These are phyloP conservation scores for Ephydatia muelleri DNA, from an alignment of 37 sponge, comb jelly and placozoan genomes.

Conservation along the genomic window DNA sequence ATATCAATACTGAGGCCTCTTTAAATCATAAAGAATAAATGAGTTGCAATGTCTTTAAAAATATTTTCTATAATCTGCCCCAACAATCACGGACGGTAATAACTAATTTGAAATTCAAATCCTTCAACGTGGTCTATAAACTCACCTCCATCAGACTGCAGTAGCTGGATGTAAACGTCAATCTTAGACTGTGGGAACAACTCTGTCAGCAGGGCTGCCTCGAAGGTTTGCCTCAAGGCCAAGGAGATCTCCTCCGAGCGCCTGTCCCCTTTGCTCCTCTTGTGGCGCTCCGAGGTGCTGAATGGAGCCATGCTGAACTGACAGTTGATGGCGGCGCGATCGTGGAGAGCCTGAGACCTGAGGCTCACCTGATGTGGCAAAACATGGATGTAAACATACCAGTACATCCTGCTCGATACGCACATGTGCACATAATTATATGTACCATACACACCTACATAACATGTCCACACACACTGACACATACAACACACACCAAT, in stretches of 20 bases:
- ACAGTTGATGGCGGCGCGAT: slow-evolving; percentile 86
- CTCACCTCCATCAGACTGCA: slow-evolving; percentile 97
- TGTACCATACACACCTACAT: too few species aligned
- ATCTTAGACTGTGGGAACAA: slow-evolving; percentile 92
- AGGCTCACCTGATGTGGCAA: slow-evolving; percentile 72
- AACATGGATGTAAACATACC: too few species aligned
- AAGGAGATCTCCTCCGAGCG: slow-evolving; percentile 78
- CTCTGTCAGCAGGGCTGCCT: slow-evolving; percentile 83
- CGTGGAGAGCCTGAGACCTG: slow-evolving; percentile 67
- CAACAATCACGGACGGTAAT: not conserved
- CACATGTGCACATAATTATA: too few species aligned
- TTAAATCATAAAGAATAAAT: too few species aligned
- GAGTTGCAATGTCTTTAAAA: not conserved
- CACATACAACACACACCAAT: not conserved
- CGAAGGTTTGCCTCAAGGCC: slow-evolving; percentile 82
- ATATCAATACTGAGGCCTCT: too few species aligned
- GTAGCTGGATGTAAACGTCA: slow-evolving; percentile 92
- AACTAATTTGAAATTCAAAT: not conserved
- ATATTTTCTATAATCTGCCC: not conserved
- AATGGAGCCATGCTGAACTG: slow-evolving; percentile 96
- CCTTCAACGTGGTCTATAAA: not conserved
- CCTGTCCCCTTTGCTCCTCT: slow-evolving; percentile 76
- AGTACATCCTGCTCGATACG: too few species aligned
- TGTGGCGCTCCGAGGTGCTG: slow-evolving; percentile 84
- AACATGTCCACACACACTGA: not conserved